Evolutionary conservation across 2,797 vertebrate species (phyloP).

Genomic region (Percopsis omiscomaycus): DNA sequence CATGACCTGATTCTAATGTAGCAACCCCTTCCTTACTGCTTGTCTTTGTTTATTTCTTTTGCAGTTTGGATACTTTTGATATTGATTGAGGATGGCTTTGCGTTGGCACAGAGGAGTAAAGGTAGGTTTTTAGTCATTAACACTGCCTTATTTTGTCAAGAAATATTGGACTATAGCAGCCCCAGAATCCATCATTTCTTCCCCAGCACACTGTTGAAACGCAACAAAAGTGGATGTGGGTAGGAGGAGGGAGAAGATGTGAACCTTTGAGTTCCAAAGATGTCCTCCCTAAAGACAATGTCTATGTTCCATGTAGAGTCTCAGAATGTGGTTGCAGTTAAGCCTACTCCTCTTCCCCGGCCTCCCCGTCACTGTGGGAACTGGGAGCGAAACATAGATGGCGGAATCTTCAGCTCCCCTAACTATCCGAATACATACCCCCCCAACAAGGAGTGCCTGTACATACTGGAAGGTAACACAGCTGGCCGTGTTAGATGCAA

Average conservation of each 20-base stretch:
- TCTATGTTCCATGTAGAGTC: not conserved
- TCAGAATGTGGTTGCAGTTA: conserved; percentile 48
- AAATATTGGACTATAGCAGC: not conserved
- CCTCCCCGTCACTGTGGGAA: conserved; percentile 84
- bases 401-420: conserved; percentile 92
- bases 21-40: conserved; percentile 4
- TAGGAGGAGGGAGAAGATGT: not conserved
- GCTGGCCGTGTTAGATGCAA: too few species aligned
- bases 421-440: conserved; percentile 91
- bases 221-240: not conserved
- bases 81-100: conserved; percentile 88
- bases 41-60: conserved; percentile 30
- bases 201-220: too few species aligned
- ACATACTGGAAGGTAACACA: conserved; percentile 92
- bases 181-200: too few species aligned
- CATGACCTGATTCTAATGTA: conserved; percentile 26
- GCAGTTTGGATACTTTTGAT: conserved; percentile 80
- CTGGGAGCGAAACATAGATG: conserved; percentile 87
- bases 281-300: not conserved
- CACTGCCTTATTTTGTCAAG: not conserved
- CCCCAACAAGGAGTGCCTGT: conserved; percentile 92
- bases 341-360: conserved; percentile 33
- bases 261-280: not conserved
- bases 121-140: conserved; percentile 70
- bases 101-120: conserved; percentile 88